These are phyloP conservation scores for Pholis gunnellus DNA, from an alignment of 2,113 vertebrate genomes.

Conservation along the genomic window DNA sequence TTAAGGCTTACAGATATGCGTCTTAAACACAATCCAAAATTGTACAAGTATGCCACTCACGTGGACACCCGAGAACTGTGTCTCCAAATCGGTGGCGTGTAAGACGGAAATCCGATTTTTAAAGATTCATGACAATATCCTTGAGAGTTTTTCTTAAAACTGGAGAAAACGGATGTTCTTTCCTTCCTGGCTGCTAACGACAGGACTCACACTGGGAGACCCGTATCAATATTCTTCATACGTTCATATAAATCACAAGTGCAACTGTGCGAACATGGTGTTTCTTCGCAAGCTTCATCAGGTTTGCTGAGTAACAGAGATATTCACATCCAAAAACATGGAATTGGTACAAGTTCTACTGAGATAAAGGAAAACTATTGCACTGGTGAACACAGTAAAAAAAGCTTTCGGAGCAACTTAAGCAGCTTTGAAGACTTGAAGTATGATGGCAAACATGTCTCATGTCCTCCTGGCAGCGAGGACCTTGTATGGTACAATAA, in stretches of 20 bases:
- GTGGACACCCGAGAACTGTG: background rate
- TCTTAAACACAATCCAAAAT: constrained; percentile 1
- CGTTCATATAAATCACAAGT: background rate
- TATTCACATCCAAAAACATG: background rate
- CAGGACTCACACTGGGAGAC: background rate
- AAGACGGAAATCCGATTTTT: background rate
- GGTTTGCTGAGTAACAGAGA: background rate
- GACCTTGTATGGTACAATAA: constrained; percentile 69
- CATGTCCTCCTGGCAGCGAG: constrained; percentile 55
- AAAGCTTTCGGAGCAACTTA: constrained; percentile 10
- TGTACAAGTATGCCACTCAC: background rate
- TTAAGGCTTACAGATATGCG: background rate
- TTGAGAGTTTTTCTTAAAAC: background rate
- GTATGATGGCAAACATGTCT: constrained; percentile 59
- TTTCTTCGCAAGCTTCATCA: background rate
- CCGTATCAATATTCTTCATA: background rate
- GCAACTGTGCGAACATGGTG: background rate
- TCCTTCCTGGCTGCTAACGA: background rate
- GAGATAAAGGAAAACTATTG: background rate
- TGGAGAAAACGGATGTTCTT: background rate
- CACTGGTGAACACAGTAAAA: background rate
- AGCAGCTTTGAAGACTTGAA: constrained; percentile 28
- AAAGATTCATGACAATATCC: background rate
- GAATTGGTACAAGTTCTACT: background rate
- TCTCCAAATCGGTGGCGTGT: background rate